Percentiles rank a stretch among this genome's conserved stretches.
phyloP scores from a whole-genome alignment of 1,140 invertebrate genomes.

The Bombyx mandarina region DNA sequence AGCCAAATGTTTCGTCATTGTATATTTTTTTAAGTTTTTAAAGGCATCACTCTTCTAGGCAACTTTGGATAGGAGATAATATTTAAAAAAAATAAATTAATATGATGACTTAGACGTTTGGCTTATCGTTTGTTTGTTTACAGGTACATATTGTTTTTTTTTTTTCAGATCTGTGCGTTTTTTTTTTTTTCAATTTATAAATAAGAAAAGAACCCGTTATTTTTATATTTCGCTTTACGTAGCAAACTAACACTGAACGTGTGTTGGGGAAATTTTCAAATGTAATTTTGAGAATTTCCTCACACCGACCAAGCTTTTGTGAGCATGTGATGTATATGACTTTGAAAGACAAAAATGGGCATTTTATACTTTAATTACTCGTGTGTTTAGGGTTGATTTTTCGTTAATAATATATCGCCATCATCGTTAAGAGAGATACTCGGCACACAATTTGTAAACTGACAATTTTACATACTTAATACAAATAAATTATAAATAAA shows the following conservation, averaged over 20 bases:
- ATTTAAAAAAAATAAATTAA: too few relatives aligned
- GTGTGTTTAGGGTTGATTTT: background rate
- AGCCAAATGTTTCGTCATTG: background rate
- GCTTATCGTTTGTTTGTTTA: background rate
- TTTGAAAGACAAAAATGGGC: conserved; percentile 52
- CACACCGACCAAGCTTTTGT: conserved; percentile 27
- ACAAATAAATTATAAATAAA: conserved; percentile 9
- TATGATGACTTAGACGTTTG: background rate
- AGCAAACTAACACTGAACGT: conserved; percentile 37
- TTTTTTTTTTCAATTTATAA: conserved; percentile 7
- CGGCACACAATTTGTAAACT: too few relatives aligned
- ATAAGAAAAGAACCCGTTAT: conserved; percentile 21
- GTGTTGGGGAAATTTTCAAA: conserved; percentile 38
- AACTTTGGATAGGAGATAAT: too few relatives aligned
- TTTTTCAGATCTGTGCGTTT: conserved; percentile 8
- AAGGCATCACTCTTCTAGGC: background rate
- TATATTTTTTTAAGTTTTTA: conserved; percentile 24
- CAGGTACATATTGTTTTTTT: background rate
- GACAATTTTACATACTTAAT: background rate
- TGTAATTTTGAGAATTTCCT: conserved; percentile 31
- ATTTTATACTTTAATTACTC: conserved; percentile 39
- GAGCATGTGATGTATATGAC: conserved; percentile 26
- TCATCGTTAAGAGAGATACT: too few relatives aligned
- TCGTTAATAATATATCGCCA: too few relatives aligned
- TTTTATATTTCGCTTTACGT: conserved; percentile 25